These are phyloP conservation scores for Drosophila tropicalis DNA, from an alignment of 1,140 invertebrate species.

Conservation along the genomic window DNA sequence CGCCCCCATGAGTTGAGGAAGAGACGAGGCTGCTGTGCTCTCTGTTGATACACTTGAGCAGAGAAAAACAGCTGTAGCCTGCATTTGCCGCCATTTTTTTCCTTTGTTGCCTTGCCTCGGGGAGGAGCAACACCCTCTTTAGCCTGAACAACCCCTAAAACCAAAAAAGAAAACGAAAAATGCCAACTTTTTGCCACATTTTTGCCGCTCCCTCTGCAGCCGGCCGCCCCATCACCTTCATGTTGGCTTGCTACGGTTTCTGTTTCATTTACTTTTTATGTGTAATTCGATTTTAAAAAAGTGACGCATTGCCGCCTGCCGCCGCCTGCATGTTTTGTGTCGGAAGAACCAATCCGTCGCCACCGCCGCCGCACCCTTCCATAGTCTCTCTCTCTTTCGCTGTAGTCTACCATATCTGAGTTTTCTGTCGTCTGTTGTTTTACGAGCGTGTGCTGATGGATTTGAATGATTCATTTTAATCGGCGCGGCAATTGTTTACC, in stretches of 20 bases:
- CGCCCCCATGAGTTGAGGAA: slow-evolving; percentile 2
- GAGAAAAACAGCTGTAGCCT: slow-evolving; percentile 38
- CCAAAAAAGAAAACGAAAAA: slow-evolving; percentile 32
- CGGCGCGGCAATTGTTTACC: slow-evolving; percentile 30
- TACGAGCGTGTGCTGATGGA: slow-evolving; percentile 47
- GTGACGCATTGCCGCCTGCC: slow-evolving; percentile 66
- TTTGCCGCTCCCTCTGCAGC: background rate
- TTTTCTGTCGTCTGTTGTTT: slow-evolving; percentile 38
- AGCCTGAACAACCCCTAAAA: slow-evolving; percentile 66
- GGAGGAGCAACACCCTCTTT: slow-evolving; percentile 19
- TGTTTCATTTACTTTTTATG: slow-evolving; percentile 67
- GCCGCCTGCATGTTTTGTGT: slow-evolving; percentile 8
- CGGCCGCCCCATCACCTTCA: background rate
- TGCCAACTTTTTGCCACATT: slow-evolving; percentile 51
- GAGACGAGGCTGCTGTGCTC: slow-evolving; percentile 24
- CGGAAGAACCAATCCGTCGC: slow-evolving; percentile 3
- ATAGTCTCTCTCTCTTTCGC: slow-evolving; percentile 7
- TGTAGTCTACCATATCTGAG: slow-evolving; percentile 15
- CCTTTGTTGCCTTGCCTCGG: slow-evolving; percentile 5
- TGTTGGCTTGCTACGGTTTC: slow-evolving; percentile 65
- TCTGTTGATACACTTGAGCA: slow-evolving; percentile 46
- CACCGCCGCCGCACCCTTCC: slow-evolving; percentile 8
- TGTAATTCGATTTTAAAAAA: slow-evolving; percentile 76
- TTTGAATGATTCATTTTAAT: slow-evolving; percentile 43
- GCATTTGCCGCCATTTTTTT: slow-evolving; percentile 49